Percentiles rank a stretch among this genome's conserved stretches.
Conservation (phyloP, 2,888 invertebrate genomes). For the Lepidocyrtoides sp. region DNA sequence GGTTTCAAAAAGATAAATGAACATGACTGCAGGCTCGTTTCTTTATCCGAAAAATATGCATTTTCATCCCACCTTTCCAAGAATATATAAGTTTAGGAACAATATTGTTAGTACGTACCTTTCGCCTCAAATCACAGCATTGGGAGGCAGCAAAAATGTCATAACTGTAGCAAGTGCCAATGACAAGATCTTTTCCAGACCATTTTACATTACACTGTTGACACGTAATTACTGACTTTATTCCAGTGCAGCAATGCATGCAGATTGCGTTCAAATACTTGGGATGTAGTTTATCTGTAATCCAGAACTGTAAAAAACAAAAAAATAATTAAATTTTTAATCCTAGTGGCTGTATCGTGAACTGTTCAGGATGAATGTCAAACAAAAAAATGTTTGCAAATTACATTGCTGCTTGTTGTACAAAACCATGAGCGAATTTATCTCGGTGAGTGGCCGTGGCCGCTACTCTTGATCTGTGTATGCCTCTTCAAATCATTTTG, state of each 20-base stretch:
- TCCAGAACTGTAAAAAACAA: slow-evolving; percentile 85
- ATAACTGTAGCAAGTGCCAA: slow-evolving; percentile 99
- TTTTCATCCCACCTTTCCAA: too few relatives aligned
- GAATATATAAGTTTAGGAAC: too few relatives aligned
- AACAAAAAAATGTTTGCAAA: not conserved
- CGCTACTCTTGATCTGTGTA: not conserved
- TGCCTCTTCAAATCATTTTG: too few relatives aligned
- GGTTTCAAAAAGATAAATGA: too few relatives aligned
- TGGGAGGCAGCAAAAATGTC: slow-evolving; percentile 99
- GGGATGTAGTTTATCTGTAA: slow-evolving; percentile 89
- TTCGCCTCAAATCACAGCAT: slow-evolving; percentile 97
- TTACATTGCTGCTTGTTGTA: not conserved
- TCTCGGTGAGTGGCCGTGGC: not conserved
- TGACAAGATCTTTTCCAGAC: slow-evolving; percentile 97
- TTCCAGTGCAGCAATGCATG: slow-evolving; percentile 97
- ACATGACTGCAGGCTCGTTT: too few relatives aligned
- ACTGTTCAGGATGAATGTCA: too few relatives aligned
- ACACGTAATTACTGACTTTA: slow-evolving; percentile 90
- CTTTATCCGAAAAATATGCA: too few relatives aligned
- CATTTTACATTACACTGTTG: slow-evolving; percentile 95
- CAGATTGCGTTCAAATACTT: slow-evolving; percentile 96
- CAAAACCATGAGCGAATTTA: not conserved
- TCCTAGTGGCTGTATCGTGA: not conserved
- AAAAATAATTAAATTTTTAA: slow-evolving; percentile 44
- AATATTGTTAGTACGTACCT: slow-evolving; percentile 89